These are phyloP conservation scores for Propithecus coquereli DNA, from an alignment of 2,113 vertebrate genomes.

Conservation along the genomic window DNA sequence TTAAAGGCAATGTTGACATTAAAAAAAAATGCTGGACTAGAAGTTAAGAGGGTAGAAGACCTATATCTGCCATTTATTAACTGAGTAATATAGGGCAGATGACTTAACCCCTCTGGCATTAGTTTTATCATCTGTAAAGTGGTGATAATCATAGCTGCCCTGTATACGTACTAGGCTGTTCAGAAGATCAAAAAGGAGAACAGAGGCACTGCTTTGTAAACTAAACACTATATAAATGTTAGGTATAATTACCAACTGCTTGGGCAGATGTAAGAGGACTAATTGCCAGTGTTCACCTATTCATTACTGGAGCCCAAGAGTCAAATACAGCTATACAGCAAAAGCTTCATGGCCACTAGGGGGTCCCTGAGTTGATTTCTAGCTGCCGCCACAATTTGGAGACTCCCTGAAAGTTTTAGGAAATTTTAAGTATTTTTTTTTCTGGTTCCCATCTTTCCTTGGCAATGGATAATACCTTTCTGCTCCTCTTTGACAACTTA, in stretches of 20 bases:
- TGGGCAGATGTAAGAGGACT: slow-evolving; percentile 1
- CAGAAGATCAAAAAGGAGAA: slow-evolving; percentile 8
- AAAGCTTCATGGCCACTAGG: not conserved
- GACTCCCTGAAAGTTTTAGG: not conserved
- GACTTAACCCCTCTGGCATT: not conserved
- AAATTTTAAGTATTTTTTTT: not conserved
- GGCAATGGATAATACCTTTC: not conserved
- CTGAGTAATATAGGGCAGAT: not conserved
- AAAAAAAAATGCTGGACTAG: not conserved
- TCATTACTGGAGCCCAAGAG: not conserved
- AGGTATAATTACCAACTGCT: not conserved
- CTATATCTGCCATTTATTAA: not conserved
- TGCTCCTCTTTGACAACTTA: not conserved
- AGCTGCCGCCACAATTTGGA: not conserved
- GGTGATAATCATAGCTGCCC: not conserved
- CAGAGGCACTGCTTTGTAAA: not conserved
- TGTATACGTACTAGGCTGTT: not conserved
- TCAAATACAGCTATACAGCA: not conserved
- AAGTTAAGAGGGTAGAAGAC: not conserved
- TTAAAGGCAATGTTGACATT: not conserved
- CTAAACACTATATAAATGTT: not conserved
- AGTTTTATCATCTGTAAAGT: not conserved
- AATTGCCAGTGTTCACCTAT: not conserved
- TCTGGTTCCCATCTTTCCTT: not conserved
- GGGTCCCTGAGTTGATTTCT: not conserved